Conservation (phyloP, 2,888 invertebrate genomes). For the Zonitis immaculata region DNA sequence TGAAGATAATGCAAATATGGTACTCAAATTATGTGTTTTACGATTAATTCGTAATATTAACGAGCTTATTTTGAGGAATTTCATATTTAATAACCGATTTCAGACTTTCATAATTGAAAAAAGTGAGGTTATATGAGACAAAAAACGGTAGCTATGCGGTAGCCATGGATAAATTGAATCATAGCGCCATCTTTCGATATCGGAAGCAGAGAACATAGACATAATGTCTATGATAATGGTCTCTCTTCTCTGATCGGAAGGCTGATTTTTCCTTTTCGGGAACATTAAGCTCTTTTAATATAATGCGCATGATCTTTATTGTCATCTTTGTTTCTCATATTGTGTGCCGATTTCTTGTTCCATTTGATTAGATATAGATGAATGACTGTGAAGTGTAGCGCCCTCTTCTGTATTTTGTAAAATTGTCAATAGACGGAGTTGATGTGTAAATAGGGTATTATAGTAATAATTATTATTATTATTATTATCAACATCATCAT, state of each 20-base stretch:
- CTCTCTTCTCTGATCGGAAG: too few relatives aligned
- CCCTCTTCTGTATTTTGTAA: background rate
- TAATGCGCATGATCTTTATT: background rate
- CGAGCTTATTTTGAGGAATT: background rate
- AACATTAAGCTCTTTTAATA: too few relatives aligned
- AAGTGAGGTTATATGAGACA: too few relatives aligned
- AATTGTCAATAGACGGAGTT: background rate
- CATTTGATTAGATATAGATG: background rate
- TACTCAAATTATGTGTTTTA: slow-evolving; percentile 14
- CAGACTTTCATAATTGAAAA: too few relatives aligned
- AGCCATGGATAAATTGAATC: too few relatives aligned
- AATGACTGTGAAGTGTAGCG: background rate
- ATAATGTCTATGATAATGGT: too few relatives aligned
- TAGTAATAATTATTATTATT: slow-evolving; percentile 7
- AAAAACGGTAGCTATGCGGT: too few relatives aligned
- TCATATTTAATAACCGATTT: background rate
- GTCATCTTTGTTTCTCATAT: background rate
- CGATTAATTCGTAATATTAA: background rate
- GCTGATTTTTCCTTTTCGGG: too few relatives aligned
- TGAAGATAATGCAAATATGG: slow-evolving; percentile 43
- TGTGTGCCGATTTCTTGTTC: background rate
- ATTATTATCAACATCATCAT: too few relatives aligned
- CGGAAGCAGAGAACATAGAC: too few relatives aligned
- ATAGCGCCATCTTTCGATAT: too few relatives aligned
- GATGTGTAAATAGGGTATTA: slow-evolving; percentile 20